These are phyloP conservation scores for Rhynchotus rufescens DNA, from an alignment of 2,797 vertebrate genomes.

Conservation along the genomic window DNA sequence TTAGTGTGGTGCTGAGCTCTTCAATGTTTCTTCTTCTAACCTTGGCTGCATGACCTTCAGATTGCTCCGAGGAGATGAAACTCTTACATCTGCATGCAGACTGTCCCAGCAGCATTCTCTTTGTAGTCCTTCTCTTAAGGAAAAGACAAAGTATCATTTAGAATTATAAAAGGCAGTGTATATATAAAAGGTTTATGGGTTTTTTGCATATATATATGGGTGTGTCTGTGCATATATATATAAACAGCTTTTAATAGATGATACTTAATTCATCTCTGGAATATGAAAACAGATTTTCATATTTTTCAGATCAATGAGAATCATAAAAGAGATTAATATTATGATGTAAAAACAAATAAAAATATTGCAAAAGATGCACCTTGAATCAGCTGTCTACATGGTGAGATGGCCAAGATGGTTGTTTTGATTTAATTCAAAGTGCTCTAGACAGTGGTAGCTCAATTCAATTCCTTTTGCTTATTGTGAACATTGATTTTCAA, in stretches of 20 bases:
- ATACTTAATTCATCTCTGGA: not conserved
- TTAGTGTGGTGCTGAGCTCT: not conserved
- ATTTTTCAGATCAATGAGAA: not conserved
- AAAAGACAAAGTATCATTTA: not conserved
- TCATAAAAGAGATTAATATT: not conserved
- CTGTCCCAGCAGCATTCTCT: not conserved
- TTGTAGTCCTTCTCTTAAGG: not conserved
- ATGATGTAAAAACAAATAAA: not conserved
- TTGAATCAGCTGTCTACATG: not conserved
- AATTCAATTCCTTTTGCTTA: not conserved
- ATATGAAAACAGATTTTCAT: not conserved
- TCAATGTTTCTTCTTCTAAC: accelerated
- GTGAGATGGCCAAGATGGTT: not conserved
- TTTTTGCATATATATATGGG: not conserved
- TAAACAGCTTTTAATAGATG: not conserved
- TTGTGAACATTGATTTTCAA: not conserved
- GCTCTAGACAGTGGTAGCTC: not conserved
- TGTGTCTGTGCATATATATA: accelerated
- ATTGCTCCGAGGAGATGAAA: not conserved
- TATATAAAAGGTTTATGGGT: not conserved
- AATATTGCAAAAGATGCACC: not conserved
- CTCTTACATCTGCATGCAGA: not conserved
- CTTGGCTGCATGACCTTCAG: not conserved
- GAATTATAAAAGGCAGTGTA: not conserved
- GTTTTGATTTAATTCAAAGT: not conserved